Evolutionary conservation across 2,113 vertebrate genomes (phyloP).

Genomic region (Trogon melanurus): DNA sequence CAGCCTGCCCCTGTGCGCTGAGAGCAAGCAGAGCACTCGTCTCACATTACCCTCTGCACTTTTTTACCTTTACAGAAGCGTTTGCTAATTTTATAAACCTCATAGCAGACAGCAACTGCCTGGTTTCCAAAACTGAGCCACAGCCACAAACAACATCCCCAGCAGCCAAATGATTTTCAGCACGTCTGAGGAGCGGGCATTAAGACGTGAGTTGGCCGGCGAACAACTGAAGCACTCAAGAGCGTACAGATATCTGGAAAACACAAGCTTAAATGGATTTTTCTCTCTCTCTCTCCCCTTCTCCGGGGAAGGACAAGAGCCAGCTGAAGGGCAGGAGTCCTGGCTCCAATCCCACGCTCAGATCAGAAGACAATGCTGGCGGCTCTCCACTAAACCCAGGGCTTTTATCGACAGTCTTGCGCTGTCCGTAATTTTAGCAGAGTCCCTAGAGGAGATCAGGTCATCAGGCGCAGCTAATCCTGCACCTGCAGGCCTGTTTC

Average conservation of each 20-base stretch:
- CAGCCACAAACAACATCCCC: neutral
- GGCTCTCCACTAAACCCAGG: neutral
- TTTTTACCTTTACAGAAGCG: neutral
- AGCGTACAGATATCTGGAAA: neutral
- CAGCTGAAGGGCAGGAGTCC: slow-evolving; percentile 46
- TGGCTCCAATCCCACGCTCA: neutral
- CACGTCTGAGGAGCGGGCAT: neutral
- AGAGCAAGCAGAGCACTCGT: accelerated
- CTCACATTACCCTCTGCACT: accelerated
- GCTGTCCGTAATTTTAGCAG: neutral
- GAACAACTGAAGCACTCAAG: slow-evolving; percentile 48
- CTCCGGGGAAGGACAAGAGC: slow-evolving; percentile 46
- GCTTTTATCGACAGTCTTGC: slow-evolving; percentile 22
- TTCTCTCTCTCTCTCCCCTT: neutral
- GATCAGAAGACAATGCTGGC: slow-evolving; percentile 39
- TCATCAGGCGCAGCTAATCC: slow-evolving; percentile 11
- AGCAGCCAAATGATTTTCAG: slow-evolving; percentile 24
- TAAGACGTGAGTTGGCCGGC: neutral
- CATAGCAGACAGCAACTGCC: neutral
- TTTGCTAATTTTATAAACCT: neutral
- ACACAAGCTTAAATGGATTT: neutral
- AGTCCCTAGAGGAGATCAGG: slow-evolving; percentile 44
- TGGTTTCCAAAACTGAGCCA: neutral
- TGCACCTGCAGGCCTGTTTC: neutral
- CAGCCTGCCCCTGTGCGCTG: accelerated